phyloP scores from a whole-genome alignment of 2,797 vertebrate species.

The Coregonus suidteri region DNA sequence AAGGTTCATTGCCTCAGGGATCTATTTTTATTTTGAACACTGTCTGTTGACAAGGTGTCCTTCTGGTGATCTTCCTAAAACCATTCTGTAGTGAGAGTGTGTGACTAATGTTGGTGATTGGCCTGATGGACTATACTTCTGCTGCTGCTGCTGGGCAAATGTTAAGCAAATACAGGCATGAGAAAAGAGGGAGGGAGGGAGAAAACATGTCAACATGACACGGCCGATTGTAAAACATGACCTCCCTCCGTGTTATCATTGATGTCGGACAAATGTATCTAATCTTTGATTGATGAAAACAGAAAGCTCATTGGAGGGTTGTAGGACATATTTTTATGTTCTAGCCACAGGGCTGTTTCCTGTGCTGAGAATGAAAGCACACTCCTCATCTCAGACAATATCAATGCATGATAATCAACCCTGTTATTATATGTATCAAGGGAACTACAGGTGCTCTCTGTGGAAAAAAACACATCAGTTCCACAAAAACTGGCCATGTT shows the following conservation, averaged over 20 bases:
- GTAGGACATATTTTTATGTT: constrained; percentile 45
- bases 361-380: constrained; percentile 34
- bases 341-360: constrained; percentile 33
- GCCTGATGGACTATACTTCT: constrained; percentile 1
- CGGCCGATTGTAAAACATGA: constrained; percentile 52
- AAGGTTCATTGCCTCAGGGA: not conserved
- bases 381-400: constrained; percentile 21
- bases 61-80: not conserved
- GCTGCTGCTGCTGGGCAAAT: not conserved
- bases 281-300: constrained; percentile 51
- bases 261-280: constrained; percentile 39
- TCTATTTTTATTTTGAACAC: not conserved
- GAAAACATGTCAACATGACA: constrained; percentile 59
- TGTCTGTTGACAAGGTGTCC: not conserved
- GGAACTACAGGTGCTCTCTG: too few species aligned
- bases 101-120: too few species aligned
- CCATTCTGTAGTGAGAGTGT: not conserved
- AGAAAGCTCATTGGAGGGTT: constrained; percentile 31
- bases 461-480: not conserved
- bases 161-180: constrained; percentile 52
- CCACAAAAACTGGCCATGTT: too few species aligned
- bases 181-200: constrained; percentile 39
- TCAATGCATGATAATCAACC: constrained; percentile 19
- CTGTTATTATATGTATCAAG: constrained; percentile 9
- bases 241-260: constrained; percentile 41